Conservation (phyloP, 2,113 vertebrate species). For the Muntiacus muntjak region DNA sequence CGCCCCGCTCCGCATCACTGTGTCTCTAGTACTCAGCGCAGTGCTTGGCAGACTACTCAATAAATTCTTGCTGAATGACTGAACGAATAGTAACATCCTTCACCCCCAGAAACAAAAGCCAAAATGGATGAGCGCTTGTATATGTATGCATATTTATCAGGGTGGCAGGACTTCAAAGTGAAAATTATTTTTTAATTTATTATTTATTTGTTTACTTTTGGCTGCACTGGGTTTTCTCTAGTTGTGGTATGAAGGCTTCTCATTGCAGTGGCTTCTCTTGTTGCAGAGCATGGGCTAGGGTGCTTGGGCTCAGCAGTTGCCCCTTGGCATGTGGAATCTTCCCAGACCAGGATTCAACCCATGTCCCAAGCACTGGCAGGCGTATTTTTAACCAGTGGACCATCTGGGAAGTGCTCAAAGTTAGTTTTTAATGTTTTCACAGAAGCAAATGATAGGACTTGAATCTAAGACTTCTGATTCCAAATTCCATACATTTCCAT, state of each 20-base stretch:
- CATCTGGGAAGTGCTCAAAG: background rate
- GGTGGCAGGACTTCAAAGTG: background rate
- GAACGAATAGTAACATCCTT: background rate
- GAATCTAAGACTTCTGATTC: background rate
- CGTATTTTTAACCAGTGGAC: background rate
- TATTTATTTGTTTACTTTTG: background rate
- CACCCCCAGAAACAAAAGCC: background rate
- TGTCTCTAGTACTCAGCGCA: background rate
- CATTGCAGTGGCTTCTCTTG: background rate
- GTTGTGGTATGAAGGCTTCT: background rate
- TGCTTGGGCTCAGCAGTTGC: background rate
- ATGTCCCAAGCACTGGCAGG: background rate
- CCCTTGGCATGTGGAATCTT: background rate
- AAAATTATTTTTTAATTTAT: background rate
- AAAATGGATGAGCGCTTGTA: background rate
- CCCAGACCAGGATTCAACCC: background rate
- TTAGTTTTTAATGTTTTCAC: constrained; percentile 1
- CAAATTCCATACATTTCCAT: background rate
- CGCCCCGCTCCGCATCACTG: too few relatives aligned
- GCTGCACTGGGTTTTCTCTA: background rate
- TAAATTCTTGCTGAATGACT: background rate
- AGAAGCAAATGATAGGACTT: background rate
- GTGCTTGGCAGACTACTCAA: background rate
- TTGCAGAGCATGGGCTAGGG: background rate
- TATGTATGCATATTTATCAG: background rate